phyloP scores from a whole-genome alignment of 1,140 invertebrate genomes.

The Drosophila burlai region DNA sequence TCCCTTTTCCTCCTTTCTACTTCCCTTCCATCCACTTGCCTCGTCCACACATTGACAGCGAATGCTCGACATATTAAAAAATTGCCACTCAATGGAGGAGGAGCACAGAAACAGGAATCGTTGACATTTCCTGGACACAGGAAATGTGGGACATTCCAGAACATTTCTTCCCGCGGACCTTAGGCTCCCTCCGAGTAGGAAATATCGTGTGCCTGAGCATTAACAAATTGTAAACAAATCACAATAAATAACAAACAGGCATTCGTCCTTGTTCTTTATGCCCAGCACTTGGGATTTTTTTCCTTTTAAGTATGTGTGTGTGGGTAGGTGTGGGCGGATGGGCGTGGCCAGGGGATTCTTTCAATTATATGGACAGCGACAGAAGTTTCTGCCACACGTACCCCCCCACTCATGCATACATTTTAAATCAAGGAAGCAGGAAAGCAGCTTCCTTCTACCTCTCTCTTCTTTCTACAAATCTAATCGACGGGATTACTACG shows the following conservation, averaged over 20 bases:
- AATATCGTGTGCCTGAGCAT: not conserved
- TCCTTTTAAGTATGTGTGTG: not conserved
- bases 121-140: not conserved
- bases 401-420: conserved; percentile 20
- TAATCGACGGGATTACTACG: conserved; percentile 75
- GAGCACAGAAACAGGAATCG: conserved; percentile 17
- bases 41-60: too few relatives aligned
- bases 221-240: conserved; percentile 45
- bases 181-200: too few relatives aligned
- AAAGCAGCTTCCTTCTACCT: conserved; percentile 3
- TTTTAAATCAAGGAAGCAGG: conserved; percentile 41
- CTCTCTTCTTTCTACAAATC: conserved; percentile 22
- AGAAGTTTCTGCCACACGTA: conserved; percentile 8
- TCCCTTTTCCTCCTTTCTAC: not conserved
- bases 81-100: conserved; percentile 41
- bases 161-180: not conserved
- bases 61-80: conserved; percentile 37
- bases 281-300: conserved; percentile 27
- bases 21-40: not conserved
- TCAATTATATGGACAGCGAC: conserved; percentile 48
- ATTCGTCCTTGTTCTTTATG: conserved; percentile 23
- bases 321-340: not conserved
- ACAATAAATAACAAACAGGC: conserved; percentile 48
- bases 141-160: conserved; percentile 3
- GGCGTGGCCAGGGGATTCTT: conserved; percentile 40